Base-by-base conservation (phyloP, 2,113 vertebrate genomes). In the Circaetus gallicus region DNA sequence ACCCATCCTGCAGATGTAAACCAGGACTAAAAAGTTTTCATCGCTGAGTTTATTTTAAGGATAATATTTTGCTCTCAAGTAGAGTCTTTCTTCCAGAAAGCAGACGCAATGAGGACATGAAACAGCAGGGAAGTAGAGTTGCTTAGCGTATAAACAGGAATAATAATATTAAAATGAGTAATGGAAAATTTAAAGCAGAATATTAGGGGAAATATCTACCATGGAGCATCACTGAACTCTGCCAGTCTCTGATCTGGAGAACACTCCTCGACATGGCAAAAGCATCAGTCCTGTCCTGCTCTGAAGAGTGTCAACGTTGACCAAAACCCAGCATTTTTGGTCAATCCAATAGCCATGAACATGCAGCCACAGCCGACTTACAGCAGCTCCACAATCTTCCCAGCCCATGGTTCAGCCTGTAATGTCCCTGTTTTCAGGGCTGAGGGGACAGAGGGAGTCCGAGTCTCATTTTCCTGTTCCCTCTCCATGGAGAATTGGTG, bases 121-220 rank as follows among this genome's bases (percentile, higher is more conserved):
- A 59, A n/a, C 96, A 96, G 96, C 91, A 82, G 94, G 91, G 95
- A 96, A 74, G 79, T 22, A 62, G 50, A 58, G 47, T 14, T 96
- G 80, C 42, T 86, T 13, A 28, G 86, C 1, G 26, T 55, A 52
- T 18, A 81, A 89, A 86, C 63, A 86, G 72, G 56, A 95, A 96
- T 90, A 90, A 87, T 72, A 69, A 88, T 47, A 91, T 72, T 85
- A 50, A 82, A 95, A 93, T 74, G 83, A 92, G 40, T 18, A 62
- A 80, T 70, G 71, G 63, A 56, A 85, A 66, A 53, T 16, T 52
- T 63, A 56, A 56, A 82, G 36, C 7, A 43, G 69, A 82, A 29
- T 67, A 63, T 89, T 38, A 47, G 55, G 43, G 67, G 63, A 45
- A 66, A 83, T 56, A 52, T 77, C 71, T 31, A 49, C 74, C 82